Evolutionary conservation across 2,888 invertebrate genomes (phyloP).

Genomic region (Metallyticus violacea): DNA sequence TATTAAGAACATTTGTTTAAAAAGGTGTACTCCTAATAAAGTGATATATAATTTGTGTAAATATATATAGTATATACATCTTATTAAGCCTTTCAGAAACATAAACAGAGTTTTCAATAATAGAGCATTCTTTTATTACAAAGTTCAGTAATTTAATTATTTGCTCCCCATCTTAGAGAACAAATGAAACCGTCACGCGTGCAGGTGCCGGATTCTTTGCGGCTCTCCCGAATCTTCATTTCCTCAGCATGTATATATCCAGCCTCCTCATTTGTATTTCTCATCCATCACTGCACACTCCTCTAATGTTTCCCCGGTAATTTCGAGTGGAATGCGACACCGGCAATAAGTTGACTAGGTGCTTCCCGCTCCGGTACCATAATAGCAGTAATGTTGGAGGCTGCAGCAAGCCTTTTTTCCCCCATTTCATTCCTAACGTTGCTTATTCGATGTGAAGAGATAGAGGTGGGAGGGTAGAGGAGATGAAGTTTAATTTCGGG

Average conservation of each 20-base stretch:
- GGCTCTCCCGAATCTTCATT: background rate
- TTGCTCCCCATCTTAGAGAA: background rate
- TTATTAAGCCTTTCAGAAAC: too few species aligned
- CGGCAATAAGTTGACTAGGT: background rate
- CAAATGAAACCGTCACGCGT: background rate
- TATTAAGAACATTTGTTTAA: too few species aligned
- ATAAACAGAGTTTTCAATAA: too few species aligned
- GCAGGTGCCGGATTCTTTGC: background rate
- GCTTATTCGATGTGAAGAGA: background rate
- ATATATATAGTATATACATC: too few species aligned
- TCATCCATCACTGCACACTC: background rate
- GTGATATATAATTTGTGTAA: too few species aligned
- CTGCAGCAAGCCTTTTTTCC: background rate
- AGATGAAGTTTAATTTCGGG: conserved; percentile 5
- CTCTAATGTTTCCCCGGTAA: background rate
- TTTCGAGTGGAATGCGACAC: conserved; percentile 2
- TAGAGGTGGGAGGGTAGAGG: background rate
- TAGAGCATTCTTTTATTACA: too few species aligned
- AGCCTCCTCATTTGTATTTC: background rate
- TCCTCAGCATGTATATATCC: background rate
- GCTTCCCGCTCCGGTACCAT: too few species aligned
- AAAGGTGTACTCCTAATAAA: too few species aligned
- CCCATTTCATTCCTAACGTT: background rate
- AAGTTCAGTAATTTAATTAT: too few species aligned
- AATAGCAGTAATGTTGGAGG: too few species aligned